Base-by-base conservation (phyloP, 1,140 invertebrate species). In the Drosophila repletoides region DNA sequence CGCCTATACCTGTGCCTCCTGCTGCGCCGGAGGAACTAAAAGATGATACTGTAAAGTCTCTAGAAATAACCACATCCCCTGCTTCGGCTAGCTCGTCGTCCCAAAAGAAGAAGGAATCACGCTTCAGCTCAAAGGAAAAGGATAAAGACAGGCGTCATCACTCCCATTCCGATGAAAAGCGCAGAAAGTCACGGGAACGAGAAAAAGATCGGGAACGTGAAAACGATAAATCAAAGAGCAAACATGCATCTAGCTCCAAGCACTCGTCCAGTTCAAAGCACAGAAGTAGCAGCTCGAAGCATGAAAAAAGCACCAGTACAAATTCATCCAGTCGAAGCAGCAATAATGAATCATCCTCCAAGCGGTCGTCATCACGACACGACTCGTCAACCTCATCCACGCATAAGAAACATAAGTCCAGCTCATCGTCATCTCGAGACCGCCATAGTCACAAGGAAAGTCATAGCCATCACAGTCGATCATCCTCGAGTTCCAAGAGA, bases 241-340 rank as follows among this genome's bases (percentile, higher is more conserved):
- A 88, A 41, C 70, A 69, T 28, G 74, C 74, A 29, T 75, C 74
- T 0, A 89, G 70, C 29, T 76, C 77, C 0, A 89, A 89, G 17
- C 75, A 87, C 43, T 87, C 87, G 6, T 88, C 87, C 17, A 83
- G 74, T 12, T 84, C 79, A 1, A 84, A 72, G 5, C 75, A 86
- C 19, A 79, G 45, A 6, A 61, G 55, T 34, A 68, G 76, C 43
- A 74, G 79, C 36, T 77, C 77, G 1, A 83, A 59, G 14, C 29
- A 45, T 26, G 77, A 83, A 4, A 83, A 73, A 12, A 83, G 56
- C 41, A 63, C 63, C 9, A 53, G 70, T 2, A 31, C 56, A 19
- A 67, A 55, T 12, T 55, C 77, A 1, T 87, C 86, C 0, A 77
- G 69, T 51, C 72, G n/a, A n/a, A n/a, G 80, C 9, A 76, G 67